Evolutionary conservation across 1,140 invertebrate genomes (phyloP).

Genomic region (Mercenaria mercenaria): DNA sequence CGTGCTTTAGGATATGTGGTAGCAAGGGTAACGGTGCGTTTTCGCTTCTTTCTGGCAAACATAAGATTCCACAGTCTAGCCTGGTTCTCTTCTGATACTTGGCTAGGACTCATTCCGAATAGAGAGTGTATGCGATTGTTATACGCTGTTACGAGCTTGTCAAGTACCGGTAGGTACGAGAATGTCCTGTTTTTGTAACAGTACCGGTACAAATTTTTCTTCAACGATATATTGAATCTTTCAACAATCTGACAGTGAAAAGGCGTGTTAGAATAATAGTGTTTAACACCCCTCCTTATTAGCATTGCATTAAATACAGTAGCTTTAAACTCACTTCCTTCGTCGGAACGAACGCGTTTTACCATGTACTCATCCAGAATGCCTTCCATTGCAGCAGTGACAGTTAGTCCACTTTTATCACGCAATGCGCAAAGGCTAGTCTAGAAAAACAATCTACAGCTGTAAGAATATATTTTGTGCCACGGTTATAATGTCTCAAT

Average conservation of each 20-base stretch:
- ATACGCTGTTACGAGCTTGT: background rate
- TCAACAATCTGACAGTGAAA: slow-evolving; percentile 4
- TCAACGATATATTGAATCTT: background rate
- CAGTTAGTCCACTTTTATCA: background rate
- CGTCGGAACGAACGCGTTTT: background rate
- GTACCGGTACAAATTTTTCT: background rate
- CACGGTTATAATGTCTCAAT: background rate
- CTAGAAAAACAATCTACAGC: background rate
- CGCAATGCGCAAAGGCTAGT: background rate
- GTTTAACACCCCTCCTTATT: background rate
- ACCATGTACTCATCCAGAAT: background rate
- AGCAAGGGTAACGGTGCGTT: background rate
- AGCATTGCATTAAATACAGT: slow-evolving; percentile 12
- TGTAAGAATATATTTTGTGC: background rate
- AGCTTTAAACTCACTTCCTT: background rate
- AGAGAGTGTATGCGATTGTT: background rate
- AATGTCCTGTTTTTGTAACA: slow-evolving; percentile 7
- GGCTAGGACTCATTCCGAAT: background rate
- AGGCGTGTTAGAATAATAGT: background rate
- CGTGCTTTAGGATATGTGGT: background rate
- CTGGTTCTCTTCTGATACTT: background rate
- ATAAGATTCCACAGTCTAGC: slow-evolving; percentile 13
- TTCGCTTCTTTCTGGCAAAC: background rate
- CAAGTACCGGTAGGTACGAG: background rate
- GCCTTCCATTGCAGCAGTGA: background rate